Conservation (phyloP, 2,113 vertebrate genomes). For the Nematolebias whitei region DNA sequence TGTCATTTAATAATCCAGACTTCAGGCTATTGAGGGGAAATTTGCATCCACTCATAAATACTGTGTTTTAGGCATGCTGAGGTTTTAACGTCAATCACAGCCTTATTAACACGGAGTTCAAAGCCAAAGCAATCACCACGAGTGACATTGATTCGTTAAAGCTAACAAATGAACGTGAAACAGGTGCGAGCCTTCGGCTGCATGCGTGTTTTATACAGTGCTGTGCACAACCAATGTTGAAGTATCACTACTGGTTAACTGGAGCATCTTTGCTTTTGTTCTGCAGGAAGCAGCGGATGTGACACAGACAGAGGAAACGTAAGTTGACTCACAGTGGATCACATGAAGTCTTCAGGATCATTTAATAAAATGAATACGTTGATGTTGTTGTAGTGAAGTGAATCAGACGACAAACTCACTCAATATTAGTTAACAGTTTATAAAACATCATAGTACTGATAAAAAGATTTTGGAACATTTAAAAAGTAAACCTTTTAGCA, state of each 20-base stretch:
- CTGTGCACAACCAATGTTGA: conserved; percentile 46
- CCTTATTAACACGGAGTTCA: conserved; percentile 67
- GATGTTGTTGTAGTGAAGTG: too few relatives aligned
- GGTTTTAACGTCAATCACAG: conserved; percentile 78
- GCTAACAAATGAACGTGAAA: conserved; percentile 44
- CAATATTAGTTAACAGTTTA: neutral
- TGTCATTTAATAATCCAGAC: conserved; percentile 71
- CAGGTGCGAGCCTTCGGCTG: conserved; percentile 42
- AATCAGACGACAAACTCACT: too few relatives aligned
- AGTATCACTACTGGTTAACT: conserved; percentile 40
- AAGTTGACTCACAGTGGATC: conserved; percentile 25
- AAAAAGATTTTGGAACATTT: neutral
- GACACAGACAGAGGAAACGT: conserved; percentile 48
- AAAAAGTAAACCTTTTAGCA: neutral
- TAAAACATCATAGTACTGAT: neutral
- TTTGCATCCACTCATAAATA: conserved; percentile 70
- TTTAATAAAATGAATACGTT: too few relatives aligned
- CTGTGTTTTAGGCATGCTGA: conserved; percentile 45
- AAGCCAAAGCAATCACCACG: conserved; percentile 48
- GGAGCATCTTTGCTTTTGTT: conserved; percentile 33
- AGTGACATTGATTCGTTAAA: conserved; percentile 62
- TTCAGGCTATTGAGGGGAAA: conserved; percentile 63
- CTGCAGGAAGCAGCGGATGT: conserved; percentile 57
- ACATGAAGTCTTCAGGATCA: neutral
- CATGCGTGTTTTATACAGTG: conserved; percentile 28